phyloP scores from a whole-genome alignment of 2,113 vertebrate species.

The Daubentonia madagascariensis region DNA sequence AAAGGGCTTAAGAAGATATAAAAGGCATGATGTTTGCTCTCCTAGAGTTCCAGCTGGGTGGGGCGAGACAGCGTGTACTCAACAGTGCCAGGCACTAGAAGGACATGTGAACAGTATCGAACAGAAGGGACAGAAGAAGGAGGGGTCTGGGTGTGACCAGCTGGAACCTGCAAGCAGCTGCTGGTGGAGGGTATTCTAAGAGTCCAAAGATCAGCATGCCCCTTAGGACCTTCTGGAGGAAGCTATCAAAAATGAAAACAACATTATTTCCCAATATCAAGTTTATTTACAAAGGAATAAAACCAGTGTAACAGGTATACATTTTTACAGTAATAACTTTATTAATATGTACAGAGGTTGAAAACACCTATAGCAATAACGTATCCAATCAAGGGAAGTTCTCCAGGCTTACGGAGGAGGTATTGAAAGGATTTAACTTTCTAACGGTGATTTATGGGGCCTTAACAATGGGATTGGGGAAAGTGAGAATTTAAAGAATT shows the following conservation, averaged over 20 bases:
- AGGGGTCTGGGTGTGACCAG: fast-evolving
- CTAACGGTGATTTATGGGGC: background rate
- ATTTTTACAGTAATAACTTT: background rate
- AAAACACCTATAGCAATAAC: background rate
- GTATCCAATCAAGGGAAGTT: background rate
- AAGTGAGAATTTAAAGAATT: background rate
- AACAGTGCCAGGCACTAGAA: background rate
- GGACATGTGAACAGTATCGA: fast-evolving
- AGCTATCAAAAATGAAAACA: background rate
- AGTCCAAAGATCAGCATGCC: background rate
- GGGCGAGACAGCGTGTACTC: background rate
- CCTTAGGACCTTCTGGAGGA: background rate
- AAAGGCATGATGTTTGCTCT: background rate
- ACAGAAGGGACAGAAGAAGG: background rate
- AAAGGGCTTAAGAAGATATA: background rate
- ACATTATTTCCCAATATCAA: background rate
- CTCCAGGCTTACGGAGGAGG: background rate
- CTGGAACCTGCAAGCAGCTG: background rate
- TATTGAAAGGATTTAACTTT: background rate
- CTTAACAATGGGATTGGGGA: background rate
- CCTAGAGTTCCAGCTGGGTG: background rate
- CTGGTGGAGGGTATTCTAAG: background rate
- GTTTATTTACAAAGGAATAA: background rate
- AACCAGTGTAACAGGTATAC: background rate
- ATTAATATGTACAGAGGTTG: background rate